Evolutionary conservation across 2,888 invertebrate species (phyloP).

Genomic region (Agrotis exclamationis): DNA sequence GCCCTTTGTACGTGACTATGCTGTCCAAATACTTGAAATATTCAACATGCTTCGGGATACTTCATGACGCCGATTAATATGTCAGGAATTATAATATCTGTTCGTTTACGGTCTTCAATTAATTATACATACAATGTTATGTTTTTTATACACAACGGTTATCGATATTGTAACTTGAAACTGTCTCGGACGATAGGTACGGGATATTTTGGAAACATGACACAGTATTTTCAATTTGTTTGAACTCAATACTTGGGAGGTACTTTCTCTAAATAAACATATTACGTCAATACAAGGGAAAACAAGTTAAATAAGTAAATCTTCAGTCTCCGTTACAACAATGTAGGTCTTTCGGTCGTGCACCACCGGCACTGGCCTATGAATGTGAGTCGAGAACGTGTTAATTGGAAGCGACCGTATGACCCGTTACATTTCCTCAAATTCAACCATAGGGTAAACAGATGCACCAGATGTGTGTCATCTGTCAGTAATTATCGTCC

Average conservation of each 20-base stretch:
- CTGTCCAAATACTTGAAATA: no score
- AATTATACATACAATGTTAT: constrained; percentile 15
- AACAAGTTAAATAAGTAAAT: constrained; percentile 15
- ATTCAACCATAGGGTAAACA: constrained; percentile 82
- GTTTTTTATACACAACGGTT: constrained; percentile 12
- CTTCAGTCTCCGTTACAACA: constrained; percentile 52
- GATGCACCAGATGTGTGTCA: constrained; percentile 88
- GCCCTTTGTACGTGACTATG: no score
- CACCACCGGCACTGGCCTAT: constrained; percentile 69
- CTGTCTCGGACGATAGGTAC: constrained; percentile 28
- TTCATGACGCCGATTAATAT: no score
- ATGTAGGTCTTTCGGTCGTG: constrained; percentile 60
- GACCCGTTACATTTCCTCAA: constrained; percentile 88
- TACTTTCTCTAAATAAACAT: constrained; percentile 23
- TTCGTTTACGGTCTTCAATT: not conserved
- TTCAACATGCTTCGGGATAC: no score
- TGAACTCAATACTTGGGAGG: constrained; percentile 1
- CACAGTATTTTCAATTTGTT: constrained; percentile 26
- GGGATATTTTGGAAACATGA: constrained; percentile 33
- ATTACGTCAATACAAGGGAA: constrained; percentile 17
- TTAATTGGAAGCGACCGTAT: constrained; percentile 86
- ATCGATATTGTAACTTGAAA: constrained; percentile 31
- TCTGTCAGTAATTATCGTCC: constrained; percentile 69
- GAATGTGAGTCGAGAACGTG: constrained; percentile 79
- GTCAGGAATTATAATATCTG: no score